Conservation (phyloP, 2,113 vertebrate genomes). For the Antigone vipio region DNA sequence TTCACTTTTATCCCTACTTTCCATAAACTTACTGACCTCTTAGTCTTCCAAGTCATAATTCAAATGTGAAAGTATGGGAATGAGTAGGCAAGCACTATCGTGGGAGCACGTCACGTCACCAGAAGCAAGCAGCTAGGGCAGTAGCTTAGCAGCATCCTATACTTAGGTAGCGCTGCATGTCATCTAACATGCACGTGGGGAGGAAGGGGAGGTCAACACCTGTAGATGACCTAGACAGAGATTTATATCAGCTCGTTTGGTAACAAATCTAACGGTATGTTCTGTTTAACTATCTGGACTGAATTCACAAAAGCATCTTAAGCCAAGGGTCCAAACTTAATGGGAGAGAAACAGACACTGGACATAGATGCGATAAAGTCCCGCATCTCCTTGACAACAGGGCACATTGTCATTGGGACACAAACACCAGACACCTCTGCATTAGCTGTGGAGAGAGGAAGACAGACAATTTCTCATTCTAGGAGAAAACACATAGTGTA, state of each 20-base stretch:
- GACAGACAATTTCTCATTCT: neutral
- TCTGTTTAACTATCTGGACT: neutral
- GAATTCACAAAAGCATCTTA: neutral
- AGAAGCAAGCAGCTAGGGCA: neutral
- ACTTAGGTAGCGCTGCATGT: neutral
- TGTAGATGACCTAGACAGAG: neutral
- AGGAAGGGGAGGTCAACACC: neutral
- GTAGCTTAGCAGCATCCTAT: neutral
- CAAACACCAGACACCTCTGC: neutral
- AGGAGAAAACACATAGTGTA: neutral
- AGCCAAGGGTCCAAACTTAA: neutral
- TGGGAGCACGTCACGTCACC: neutral
- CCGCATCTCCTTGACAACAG: neutral
- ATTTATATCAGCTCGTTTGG: neutral
- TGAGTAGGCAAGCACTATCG: neutral
- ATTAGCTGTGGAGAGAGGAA: neutral
- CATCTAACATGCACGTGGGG: rapidly evolving
- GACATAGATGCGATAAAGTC: rapidly evolving
- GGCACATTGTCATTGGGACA: neutral
- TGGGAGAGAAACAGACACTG: neutral
- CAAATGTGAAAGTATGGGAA: neutral
- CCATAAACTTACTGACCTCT: neutral
- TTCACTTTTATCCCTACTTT: neutral
- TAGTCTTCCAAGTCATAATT: neutral
- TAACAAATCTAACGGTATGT: neutral